Evolutionary conservation across 1,140 invertebrate species (phyloP).

Genomic region (Portunus trituberculatus): DNA sequence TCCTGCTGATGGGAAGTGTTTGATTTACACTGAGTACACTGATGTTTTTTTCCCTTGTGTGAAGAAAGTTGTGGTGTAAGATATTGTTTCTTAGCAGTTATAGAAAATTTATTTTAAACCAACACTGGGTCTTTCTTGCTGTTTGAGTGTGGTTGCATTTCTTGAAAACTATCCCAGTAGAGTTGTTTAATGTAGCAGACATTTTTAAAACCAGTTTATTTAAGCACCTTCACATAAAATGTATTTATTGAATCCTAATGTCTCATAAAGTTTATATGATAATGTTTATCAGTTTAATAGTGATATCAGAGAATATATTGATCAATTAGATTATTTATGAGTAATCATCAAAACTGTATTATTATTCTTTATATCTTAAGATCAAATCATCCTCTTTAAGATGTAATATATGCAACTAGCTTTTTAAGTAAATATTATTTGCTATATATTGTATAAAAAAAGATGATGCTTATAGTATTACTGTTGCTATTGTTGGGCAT

Average conservation of each 20-base stretch:
- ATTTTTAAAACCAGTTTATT: no score
- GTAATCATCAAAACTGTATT: not conserved
- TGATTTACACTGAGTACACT: no score
- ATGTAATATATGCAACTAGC: constrained; percentile 1
- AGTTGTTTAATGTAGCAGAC: no score
- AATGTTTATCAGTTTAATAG: not conserved
- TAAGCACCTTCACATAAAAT: no score
- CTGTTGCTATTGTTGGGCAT: not conserved
- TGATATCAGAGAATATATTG: not conserved
- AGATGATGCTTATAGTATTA: not conserved
- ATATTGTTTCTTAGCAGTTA: no score
- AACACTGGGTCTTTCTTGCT: no score
- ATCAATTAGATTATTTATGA: not conserved
- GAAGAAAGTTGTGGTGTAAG: no score
- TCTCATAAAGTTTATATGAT: not conserved
- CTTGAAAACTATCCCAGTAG: no score
- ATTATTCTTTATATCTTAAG: constrained; percentile 1
- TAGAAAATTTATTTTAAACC: no score
- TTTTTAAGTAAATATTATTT: constrained; percentile 16
- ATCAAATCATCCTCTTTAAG: not conserved
- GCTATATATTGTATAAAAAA: not conserved
- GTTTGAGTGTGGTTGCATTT: no score
- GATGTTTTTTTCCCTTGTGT: no score
- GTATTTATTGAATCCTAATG: not conserved
- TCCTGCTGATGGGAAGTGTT: no score